Base-by-base conservation (phyloP, 2,888 invertebrate species). In the Bedellia somnulentella region DNA sequence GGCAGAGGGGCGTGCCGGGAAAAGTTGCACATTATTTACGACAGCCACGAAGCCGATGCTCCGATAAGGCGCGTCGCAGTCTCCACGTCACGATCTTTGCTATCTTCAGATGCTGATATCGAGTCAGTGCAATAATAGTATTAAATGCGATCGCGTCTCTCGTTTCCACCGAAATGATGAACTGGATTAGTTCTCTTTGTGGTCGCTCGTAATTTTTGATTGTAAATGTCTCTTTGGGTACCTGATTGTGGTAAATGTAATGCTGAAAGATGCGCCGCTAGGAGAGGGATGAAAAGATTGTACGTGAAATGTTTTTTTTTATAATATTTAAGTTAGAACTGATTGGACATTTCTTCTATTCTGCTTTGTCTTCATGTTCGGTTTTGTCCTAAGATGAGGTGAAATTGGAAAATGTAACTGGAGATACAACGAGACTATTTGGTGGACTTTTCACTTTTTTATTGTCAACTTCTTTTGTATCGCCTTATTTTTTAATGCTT, bases 21-120 rank as follows among this genome's bases (percentile, higher is more conserved):
- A 73, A 71, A 71, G 66, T 68, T 70, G 68, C 67, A 60, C 68
- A 68, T 71, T 73, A 75, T 75, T 71, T 75, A 75, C 73, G 68
- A 64, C 50, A 57, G 50, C 70, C 73, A 73, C 73, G 73, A 73
- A 68, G 55, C 49, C 67, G 75, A 71, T 75, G 61, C 58, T 45
- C 55, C 63, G 75, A 75, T 75, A 73, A 75, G 64, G 64, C 63
- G 62, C 70, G 70, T 75, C 71, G 70, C 68, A 68, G 61, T 57
- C 66, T 53, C 66, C 59, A 57, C 67, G 70, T 75, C 75, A 75
- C 75, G 75, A 75, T 75, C 71, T 68, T 37, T 41, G 44, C 68
- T 71, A 70, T 70, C 68, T 62, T 40, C 48, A 49, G 63, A 66
- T 62, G 52, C 53, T 55, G 66, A 68, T 68, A 67, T 61, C 60